phyloP scores from a whole-genome alignment of 2,797 vertebrate species.

The Accipiter superciliosus region DNA sequence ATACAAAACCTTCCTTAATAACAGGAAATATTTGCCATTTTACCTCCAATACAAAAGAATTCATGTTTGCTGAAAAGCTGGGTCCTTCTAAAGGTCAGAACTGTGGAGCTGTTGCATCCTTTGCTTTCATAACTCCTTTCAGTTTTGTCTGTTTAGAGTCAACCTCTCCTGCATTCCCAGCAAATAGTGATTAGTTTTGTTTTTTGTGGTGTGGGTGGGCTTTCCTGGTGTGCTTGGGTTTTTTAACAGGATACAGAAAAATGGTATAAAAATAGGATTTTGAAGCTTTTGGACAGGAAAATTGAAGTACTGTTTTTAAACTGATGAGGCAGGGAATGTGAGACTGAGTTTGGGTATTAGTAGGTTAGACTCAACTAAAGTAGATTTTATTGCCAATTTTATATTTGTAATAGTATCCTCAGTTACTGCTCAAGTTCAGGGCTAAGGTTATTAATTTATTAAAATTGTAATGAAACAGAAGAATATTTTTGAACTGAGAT shows the following conservation, averaged over 20 bases:
- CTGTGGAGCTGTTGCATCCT: conserved; percentile 4
- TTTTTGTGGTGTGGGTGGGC: background rate
- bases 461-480: background rate
- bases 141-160: conserved; percentile 8
- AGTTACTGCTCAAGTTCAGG: background rate
- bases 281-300: background rate
- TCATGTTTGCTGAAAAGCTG: conserved; percentile 29
- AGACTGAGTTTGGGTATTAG: background rate
- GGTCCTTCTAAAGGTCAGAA: conserved; percentile 46
- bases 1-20: conserved; percentile 58
- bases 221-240: background rate
- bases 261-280: background rate
- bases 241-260: background rate
- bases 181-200: background rate
- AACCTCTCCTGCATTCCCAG: background rate
- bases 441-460: background rate
- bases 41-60: conserved; percentile 42
- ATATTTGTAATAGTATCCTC: background rate
- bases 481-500: background rate
- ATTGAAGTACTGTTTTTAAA: background rate
- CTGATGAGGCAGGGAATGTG: background rate
- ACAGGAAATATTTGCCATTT: conserved; percentile 64
- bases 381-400: background rate
- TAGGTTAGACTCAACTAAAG: background rate
- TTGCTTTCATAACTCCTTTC: conserved; percentile 44